Base-by-base conservation (phyloP, 1,140 invertebrate species). In the Euura lappo region DNA sequence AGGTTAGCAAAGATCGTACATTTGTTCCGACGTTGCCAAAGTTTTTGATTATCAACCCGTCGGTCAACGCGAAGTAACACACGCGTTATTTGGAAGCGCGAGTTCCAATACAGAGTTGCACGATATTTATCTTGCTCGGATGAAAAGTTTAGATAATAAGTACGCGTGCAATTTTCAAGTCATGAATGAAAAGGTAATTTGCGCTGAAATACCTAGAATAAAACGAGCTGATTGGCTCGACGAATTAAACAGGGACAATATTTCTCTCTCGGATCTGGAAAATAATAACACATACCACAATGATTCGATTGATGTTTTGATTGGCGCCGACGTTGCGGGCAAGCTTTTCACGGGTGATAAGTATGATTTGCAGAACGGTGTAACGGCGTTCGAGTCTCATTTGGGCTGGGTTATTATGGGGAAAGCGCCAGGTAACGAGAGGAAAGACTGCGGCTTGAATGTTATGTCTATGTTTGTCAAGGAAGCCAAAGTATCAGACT, bases 321-420 rank as follows among this genome's bases (percentile, higher is more conserved):
- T 78, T 60, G 75, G 74, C 6, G 71, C 78, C 2, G 78, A 81
- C 75, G 66, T 80, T 44, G 78, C 74, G 10, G 80, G 74, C 42
- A 77, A 75, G 64, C 65, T 81, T n/a, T 74, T 73, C 13, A 81
- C 83, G 1, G 82, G 81, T 10, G 68, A 73, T n/a, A 71, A 44
- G 7, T 10, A 70, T 44, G 11, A 76, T 13, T 46, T 84, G 13
- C 47, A 65, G 6, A 73, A 67, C 72, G 81, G 81, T 7, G 64
- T 83, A 8, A 73, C 79, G n/a, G 81, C 79, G 4, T 42, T 82
- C 2, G 78, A 84, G 69, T 84, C 82, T 0, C 70, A 72, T n/a
- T 68, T 84, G 0, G 81, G 79, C 13, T 84, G 78, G 78, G 81
- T 77, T 13, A 10, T 84, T 3, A 77, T 79, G 72, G 80, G 78